Conservation (phyloP, 2,888 invertebrate species). For the Vannuccia rotundouncinata region DNA sequence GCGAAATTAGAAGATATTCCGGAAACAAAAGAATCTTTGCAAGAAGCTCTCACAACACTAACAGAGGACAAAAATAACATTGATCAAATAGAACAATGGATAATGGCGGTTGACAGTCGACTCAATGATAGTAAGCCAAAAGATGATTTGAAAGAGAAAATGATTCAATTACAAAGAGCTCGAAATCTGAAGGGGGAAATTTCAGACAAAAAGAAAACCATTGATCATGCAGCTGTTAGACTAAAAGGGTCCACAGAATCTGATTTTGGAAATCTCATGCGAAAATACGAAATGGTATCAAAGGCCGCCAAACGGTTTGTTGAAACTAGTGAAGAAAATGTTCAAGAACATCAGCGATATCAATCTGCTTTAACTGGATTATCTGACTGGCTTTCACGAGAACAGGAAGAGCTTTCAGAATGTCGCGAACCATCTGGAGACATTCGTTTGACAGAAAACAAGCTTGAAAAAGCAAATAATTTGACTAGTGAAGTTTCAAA, state of each 20-base stretch:
- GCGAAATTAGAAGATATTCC: background rate
- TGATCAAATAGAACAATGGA: slow-evolving; percentile 8
- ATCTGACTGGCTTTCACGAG: background rate
- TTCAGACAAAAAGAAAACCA: background rate
- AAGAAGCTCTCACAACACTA: background rate
- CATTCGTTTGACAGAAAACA: background rate
- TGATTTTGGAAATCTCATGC: background rate
- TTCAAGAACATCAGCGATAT: slow-evolving; percentile 21
- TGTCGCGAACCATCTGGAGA: background rate
- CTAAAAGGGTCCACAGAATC: background rate
- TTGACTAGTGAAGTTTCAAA: background rate
- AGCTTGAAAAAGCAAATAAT: background rate
- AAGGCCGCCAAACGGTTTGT: background rate
- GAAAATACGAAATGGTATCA: background rate
- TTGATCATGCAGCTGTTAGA: background rate
- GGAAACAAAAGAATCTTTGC: background rate
- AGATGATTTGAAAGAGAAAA: background rate
- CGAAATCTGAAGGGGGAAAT: background rate
- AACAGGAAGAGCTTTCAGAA: background rate
- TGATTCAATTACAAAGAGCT: background rate
- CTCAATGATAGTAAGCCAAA: background rate
- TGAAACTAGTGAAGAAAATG: background rate
- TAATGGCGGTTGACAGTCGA: background rate
- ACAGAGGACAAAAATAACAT: background rate
- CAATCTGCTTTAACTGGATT: background rate